phyloP scores from a whole-genome alignment of 1,140 invertebrate species.

The Saxidomus purpurata region DNA sequence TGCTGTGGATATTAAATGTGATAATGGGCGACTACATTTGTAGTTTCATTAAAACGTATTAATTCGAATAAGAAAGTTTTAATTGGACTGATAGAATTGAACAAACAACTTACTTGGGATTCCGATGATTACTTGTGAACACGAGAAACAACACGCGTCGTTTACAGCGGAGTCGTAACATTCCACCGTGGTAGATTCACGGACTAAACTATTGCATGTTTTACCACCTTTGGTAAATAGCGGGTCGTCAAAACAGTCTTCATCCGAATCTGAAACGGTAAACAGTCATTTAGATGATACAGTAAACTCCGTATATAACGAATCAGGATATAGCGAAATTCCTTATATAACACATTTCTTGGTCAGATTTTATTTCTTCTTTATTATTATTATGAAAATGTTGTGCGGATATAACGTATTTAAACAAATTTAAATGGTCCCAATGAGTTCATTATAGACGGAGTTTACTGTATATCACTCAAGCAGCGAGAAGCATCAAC shows the following conservation, averaged over 20 bases:
- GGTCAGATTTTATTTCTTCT: neutral
- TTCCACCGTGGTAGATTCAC: neutral
- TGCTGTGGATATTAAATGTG: too few species aligned
- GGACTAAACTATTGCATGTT: neutral
- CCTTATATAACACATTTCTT: neutral
- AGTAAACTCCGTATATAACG: too few species aligned
- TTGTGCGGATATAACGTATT: too few species aligned
- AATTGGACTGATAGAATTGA: too few species aligned
- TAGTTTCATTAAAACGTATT: too few species aligned
- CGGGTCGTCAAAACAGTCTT: neutral
- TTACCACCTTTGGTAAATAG: neutral
- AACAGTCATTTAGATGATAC: neutral
- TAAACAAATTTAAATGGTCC: neutral
- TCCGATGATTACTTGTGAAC: neutral
- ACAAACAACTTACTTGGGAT: too few species aligned
- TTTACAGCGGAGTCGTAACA: neutral
- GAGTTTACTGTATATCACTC: neutral
- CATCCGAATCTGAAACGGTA: neutral
- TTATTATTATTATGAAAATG: neutral
- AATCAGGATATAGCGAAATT: too few species aligned
- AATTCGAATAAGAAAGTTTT: too few species aligned
- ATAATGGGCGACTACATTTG: too few species aligned
- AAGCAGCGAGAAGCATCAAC: neutral
- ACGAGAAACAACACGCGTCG: neutral
- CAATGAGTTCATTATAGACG: too few species aligned